These are phyloP conservation scores for Poeciliopsis presidionis DNA, from an alignment of 2,797 vertebrate species.

Conservation along the genomic window DNA sequence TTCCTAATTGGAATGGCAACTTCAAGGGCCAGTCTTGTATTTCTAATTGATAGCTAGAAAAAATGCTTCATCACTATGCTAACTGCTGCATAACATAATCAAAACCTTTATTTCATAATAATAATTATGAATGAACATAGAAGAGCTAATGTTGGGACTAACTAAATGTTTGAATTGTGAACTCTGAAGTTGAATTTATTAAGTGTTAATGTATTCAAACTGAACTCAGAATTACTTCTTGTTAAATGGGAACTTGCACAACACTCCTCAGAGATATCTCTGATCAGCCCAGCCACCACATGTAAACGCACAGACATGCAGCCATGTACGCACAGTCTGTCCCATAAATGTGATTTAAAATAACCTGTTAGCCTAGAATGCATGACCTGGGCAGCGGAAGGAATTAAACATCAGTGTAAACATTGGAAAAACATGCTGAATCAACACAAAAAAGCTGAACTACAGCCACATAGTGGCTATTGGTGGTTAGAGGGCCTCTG, in stretches of 20 bases:
- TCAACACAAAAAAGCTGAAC: not conserved
- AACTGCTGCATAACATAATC: not conserved
- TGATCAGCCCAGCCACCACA: not conserved
- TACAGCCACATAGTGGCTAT: not conserved
- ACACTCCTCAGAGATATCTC: not conserved
- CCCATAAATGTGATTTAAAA: not conserved
- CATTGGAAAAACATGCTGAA: not conserved
- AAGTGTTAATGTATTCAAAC: not conserved
- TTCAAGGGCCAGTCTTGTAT: not conserved
- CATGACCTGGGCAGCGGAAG: not conserved
- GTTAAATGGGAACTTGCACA: not conserved
- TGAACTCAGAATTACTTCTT: not conserved
- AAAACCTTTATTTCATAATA: not conserved
- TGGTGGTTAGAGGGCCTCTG: too few species aligned
- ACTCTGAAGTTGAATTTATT: not conserved
- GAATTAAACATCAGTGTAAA: not conserved
- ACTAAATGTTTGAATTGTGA: not conserved
- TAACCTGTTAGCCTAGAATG: not conserved
- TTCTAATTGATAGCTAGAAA: not conserved
- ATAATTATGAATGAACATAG: not conserved
- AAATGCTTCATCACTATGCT: not conserved
- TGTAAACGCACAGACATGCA: not conserved
- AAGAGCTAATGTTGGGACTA: not conserved
- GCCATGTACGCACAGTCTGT: not conserved
- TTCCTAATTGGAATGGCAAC: not conserved